phyloP scores from a whole-genome alignment of 2,797 vertebrate genomes.

The Trachurus trachurus region DNA sequence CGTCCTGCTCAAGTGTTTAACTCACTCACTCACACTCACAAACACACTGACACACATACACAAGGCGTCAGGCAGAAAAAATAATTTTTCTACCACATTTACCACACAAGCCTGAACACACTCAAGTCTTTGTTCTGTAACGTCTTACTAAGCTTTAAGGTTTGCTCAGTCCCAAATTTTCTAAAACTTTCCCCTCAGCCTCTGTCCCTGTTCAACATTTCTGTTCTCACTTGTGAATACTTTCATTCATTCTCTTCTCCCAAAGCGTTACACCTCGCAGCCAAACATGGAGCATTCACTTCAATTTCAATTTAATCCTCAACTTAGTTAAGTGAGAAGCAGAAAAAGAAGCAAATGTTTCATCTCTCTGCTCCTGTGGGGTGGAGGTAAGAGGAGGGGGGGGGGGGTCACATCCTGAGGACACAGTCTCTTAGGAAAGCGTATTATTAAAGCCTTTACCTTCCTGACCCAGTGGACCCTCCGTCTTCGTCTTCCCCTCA shows the following conservation, averaged over 20 bases:
- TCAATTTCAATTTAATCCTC: neutral
- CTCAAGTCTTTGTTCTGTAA: slow-evolving; percentile 53
- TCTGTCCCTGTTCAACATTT: neutral
- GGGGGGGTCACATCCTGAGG: slow-evolving; percentile 7
- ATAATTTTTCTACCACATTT: slow-evolving; percentile 48
- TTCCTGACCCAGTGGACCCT: slow-evolving; percentile 78
- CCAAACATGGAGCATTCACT: neutral
- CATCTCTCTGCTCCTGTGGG: neutral
- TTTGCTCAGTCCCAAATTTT: slow-evolving; percentile 3
- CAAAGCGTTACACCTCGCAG: neutral
- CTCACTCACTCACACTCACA: neutral
- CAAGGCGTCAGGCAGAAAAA: slow-evolving; percentile 19
- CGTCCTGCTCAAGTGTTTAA: neutral
- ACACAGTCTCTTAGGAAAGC: slow-evolving; percentile 19
- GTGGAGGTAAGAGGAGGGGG: neutral
- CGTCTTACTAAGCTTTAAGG: slow-evolving; percentile 24
- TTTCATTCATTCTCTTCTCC: slow-evolving; percentile 23
- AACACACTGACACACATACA: neutral
- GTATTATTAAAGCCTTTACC: slow-evolving; percentile 70
- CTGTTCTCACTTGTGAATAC: slow-evolving; percentile 13
- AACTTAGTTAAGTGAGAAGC: slow-evolving; percentile 2
- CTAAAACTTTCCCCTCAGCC: slow-evolving; percentile 30
- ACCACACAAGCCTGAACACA: slow-evolving; percentile 50
- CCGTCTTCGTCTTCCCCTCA: slow-evolving; percentile 61
- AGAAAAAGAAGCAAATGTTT: neutral